phyloP scores from a whole-genome alignment of 2,113 vertebrate genomes.

The Gasterosteus nipponicus region DNA sequence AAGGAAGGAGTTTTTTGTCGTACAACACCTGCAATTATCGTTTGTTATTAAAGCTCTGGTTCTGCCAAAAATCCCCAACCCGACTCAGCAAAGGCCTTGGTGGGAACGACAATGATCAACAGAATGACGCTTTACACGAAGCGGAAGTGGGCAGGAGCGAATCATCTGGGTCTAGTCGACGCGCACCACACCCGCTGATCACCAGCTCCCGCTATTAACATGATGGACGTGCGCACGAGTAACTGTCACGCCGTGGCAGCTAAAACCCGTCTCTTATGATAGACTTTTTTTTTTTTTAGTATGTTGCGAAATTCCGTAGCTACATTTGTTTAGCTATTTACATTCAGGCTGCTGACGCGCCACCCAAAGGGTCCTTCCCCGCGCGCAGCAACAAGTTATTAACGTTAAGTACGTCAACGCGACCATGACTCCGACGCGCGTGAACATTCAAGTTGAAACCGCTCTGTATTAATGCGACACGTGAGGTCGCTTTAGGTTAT shows the following conservation, averaged over 20 bases:
- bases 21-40: too few species aligned
- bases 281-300: not conserved
- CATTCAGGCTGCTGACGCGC: constrained; percentile 46
- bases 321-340: constrained; percentile 15
- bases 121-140: constrained; percentile 12
- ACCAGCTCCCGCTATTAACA: not conserved
- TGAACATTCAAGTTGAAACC: not conserved
- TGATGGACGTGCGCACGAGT: not conserved
- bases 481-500: not conserved
- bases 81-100: not conserved
- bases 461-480: accelerated
- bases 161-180: not conserved
- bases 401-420: not conserved
- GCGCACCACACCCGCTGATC: constrained; percentile 10
- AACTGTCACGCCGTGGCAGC: not conserved
- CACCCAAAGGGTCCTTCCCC: constrained; percentile 52
- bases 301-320: accelerated
- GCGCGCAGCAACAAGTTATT: not conserved
- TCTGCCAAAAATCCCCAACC: not conserved
- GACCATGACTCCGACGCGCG: not conserved
- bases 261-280: not conserved
- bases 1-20: not conserved
- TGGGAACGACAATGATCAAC: too few species aligned
- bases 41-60: not conserved
- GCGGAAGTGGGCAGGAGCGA: constrained; percentile 53